Conservation (phyloP, 1,140 invertebrate species). For the Chionoecetes opilio region DNA sequence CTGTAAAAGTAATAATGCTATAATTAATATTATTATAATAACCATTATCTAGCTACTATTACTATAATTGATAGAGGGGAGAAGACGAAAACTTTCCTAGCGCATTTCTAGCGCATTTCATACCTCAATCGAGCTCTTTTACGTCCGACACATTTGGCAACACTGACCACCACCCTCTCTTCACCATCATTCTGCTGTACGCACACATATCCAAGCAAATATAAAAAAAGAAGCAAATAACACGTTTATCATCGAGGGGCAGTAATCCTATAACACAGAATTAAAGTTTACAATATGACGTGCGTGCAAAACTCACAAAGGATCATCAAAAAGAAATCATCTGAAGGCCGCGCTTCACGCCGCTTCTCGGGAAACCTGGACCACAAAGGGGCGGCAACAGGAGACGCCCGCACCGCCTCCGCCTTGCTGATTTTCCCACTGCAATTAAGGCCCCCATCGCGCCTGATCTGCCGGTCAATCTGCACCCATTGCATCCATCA, state of each 20-base stretch:
- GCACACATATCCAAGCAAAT: background rate
- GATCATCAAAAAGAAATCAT: background rate
- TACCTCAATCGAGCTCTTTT: too few relatives aligned
- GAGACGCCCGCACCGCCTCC: conserved; percentile 19
- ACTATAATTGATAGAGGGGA: too few relatives aligned
- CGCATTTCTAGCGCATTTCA: too few relatives aligned
- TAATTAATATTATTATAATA: too few relatives aligned
- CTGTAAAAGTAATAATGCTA: too few relatives aligned
- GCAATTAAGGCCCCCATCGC: conserved; percentile 73
- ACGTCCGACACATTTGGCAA: too few relatives aligned
- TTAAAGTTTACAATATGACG: background rate
- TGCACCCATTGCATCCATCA: conserved; percentile 69
- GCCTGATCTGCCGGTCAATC: conserved; percentile 67
- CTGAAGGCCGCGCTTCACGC: background rate
- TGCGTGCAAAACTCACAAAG: background rate
- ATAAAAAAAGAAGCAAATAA: background rate
- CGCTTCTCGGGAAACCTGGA: background rate
- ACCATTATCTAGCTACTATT: too few relatives aligned
- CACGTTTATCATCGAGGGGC: background rate
- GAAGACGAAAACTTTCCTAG: too few relatives aligned
- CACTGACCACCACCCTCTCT: too few relatives aligned
- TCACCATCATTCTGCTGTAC: too few relatives aligned
- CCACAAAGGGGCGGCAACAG: conserved; percentile 29
- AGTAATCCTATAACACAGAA: background rate
- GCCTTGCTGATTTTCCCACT: conserved; percentile 71